Evolutionary conservation across 1,140 invertebrate genomes (phyloP).

Genomic region (Hermetia illucens): DNA sequence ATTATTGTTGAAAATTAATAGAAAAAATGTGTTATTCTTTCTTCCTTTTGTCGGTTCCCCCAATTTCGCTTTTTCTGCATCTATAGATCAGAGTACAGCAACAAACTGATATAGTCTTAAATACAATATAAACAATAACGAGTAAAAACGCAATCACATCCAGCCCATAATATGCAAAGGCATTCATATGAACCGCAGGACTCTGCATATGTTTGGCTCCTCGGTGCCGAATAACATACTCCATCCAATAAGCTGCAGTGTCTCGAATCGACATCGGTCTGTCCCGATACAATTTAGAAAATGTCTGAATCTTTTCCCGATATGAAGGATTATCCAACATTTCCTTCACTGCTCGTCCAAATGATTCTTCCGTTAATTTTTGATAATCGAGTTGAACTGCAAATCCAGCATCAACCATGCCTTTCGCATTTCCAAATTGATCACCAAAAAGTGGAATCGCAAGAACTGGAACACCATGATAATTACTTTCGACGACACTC

Average conservation of each 20-base stretch:
- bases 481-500: too few species aligned
- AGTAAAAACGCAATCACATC: too few species aligned
- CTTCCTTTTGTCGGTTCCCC: too few species aligned
- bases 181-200: constrained; percentile 24
- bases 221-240: constrained; percentile 31
- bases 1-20: too few species aligned
- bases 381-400: constrained; percentile 29
- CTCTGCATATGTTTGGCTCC: constrained; percentile 32
- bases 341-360: constrained; percentile 17
- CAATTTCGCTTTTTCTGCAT: too few species aligned
- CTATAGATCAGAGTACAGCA: too few species aligned
- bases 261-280: constrained; percentile 19
- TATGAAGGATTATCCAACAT: constrained; percentile 18
- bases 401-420: constrained; percentile 31
- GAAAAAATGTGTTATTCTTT: too few species aligned
- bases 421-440: constrained; percentile 40
- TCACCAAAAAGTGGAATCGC: constrained; percentile 52
- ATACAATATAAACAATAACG: too few species aligned
- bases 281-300: constrained; percentile 24
- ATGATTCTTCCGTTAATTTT: constrained; percentile 22
- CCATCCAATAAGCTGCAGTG: constrained; percentile 20
- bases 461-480: too few species aligned
- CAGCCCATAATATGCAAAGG: too few species aligned
- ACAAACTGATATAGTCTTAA: too few species aligned
- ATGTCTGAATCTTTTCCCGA: constrained; percentile 13